A percentile compares a stretch with the other conserved stretches of the same genome.
Conservation (phyloP, 2,888 invertebrate species). For the Acleris laterana region DNA sequence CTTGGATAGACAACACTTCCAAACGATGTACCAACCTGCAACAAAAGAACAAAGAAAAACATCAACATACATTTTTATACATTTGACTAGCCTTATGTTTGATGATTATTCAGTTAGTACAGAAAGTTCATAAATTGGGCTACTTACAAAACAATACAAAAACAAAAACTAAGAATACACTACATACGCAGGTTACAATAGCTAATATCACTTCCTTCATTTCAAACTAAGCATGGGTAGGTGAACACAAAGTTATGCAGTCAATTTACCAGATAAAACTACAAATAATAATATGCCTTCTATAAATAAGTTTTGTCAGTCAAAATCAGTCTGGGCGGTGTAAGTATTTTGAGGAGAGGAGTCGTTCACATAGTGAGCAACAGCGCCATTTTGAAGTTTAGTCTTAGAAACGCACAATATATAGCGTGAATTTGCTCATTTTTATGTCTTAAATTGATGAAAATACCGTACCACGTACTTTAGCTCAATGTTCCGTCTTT, state of each 20-base stretch:
- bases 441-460: slow-evolving; percentile 8
- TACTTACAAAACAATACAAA: slow-evolving; percentile 83
- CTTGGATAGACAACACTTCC: slow-evolving; percentile 94
- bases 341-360: slow-evolving; percentile 16
- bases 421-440: slow-evolving; percentile 8
- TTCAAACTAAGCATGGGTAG: slow-evolving; percentile 64
- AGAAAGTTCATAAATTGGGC: slow-evolving; percentile 49
- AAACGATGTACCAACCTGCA: slow-evolving; percentile 95
- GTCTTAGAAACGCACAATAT: slow-evolving; percentile 26
- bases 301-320: slow-evolving; percentile 52
- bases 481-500: background rate
- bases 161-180: slow-evolving; percentile 78
- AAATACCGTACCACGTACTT: slow-evolving; percentile 22
- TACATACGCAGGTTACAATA: slow-evolving; percentile 78
- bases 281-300: slow-evolving; percentile 50
- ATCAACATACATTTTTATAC: background rate
- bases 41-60: slow-evolving; percentile 61
- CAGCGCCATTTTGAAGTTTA: slow-evolving; percentile 50
- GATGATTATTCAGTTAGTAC: slow-evolving; percentile 9
- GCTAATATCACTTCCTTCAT: slow-evolving; percentile 83
- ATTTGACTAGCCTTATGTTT: slow-evolving; percentile 1
- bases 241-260: slow-evolving; percentile 67
- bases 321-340: slow-evolving; percentile 40
- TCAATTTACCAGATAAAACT: slow-evolving; percentile 61
- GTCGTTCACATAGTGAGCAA: slow-evolving; percentile 36